Conservation (phyloP, 2,113 vertebrate species). For the Oceanites oceanicus region DNA sequence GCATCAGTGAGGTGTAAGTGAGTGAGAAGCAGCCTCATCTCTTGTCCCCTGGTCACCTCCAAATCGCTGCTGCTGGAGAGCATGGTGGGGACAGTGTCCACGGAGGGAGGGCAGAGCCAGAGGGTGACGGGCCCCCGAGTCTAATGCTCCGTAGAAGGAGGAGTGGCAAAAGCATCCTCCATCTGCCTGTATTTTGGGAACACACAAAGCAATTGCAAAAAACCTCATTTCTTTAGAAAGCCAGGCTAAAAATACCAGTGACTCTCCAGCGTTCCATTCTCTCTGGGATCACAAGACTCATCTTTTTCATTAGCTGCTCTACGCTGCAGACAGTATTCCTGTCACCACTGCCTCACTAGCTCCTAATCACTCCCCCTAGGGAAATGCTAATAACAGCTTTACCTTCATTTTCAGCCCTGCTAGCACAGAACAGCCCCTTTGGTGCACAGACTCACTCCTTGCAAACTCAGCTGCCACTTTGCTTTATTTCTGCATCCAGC, state of each 20-base stretch:
- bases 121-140: neutral
- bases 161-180: neutral
- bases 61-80: neutral
- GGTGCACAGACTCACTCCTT: neutral
- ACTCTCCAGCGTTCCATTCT: neutral
- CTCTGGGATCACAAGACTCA: neutral
- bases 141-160: neutral
- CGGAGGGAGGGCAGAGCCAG: neutral
- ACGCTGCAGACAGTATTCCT: neutral
- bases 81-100: neutral
- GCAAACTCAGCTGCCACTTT: neutral
- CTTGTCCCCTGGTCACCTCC: neutral
- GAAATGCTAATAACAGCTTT: neutral
- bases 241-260: neutral
- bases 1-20: neutral
- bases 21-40: neutral
- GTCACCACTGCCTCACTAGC: neutral
- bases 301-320: neutral
- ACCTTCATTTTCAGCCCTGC: neutral
- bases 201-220: neutral
- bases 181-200: neutral
- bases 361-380: neutral
- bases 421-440: neutral
- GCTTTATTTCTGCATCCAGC: neutral
- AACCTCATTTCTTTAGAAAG: neutral